phyloP scores from a whole-genome alignment of 2,888 invertebrate species.

The Thereva nobilitata region DNA sequence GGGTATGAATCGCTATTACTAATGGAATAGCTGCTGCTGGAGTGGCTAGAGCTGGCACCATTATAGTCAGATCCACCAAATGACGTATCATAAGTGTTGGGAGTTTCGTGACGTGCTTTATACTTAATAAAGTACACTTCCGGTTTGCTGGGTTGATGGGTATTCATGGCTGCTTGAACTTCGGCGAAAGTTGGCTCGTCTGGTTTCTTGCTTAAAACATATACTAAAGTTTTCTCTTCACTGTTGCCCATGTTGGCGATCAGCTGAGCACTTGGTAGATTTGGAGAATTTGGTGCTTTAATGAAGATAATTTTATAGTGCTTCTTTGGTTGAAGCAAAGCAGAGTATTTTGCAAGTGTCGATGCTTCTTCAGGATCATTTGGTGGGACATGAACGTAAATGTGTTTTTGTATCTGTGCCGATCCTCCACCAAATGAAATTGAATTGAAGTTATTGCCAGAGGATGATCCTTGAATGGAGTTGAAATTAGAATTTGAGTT shows the following conservation, averaged over 20 bases:
- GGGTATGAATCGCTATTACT: conserved; percentile 56
- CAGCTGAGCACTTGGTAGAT: conserved; percentile 64
- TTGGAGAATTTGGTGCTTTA: conserved; percentile 65
- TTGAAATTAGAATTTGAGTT: neutral
- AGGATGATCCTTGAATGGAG: conserved; percentile 17
- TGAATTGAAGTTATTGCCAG: conserved; percentile 27
- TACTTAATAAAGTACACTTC: conserved; percentile 75
- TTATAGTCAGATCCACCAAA: conserved; percentile 9
- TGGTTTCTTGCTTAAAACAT: conserved; percentile 71
- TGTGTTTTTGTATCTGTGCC: conserved; percentile 79
- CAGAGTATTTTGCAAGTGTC: conserved; percentile 66
- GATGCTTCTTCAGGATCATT: conserved; percentile 75
- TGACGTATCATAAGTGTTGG: conserved; percentile 20
- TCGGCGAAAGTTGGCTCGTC: conserved; percentile 67
- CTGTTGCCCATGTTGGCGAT: conserved; percentile 63
- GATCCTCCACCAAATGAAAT: conserved; percentile 28
- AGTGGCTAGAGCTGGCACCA: too few species aligned
- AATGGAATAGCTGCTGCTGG: conserved; percentile 58
- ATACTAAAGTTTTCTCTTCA: conserved; percentile 72
- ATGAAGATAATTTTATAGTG: conserved; percentile 78
- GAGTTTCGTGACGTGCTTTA: conserved; percentile 63
- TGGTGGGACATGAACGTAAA: conserved; percentile 85
- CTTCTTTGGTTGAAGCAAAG: conserved; percentile 66
- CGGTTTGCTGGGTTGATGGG: conserved; percentile 68
- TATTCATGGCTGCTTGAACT: conserved; percentile 57